Conservation (phyloP, 2,113 vertebrate genomes). For the Orientallactaga bullata region DNA sequence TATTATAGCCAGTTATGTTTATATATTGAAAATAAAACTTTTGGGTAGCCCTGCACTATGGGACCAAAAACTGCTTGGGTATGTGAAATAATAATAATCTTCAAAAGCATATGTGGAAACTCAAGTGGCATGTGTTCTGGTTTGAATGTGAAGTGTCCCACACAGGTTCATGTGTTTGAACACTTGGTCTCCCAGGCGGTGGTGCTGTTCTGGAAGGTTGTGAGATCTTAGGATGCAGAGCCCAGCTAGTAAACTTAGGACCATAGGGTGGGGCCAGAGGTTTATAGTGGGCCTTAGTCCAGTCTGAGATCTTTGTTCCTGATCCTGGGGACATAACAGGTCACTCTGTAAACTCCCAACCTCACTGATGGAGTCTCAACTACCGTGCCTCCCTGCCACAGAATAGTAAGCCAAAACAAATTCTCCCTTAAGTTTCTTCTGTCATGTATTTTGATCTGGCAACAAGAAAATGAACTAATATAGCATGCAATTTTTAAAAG, state of each 20-base stretch:
- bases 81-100: not conserved
- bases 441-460: not conserved
- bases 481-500: not conserved
- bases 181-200: not conserved
- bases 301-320: not conserved
- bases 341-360: not conserved
- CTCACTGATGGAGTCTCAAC: not conserved
- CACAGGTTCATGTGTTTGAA: not conserved
- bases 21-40: slow-evolving; percentile 37
- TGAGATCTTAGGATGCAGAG: not conserved
- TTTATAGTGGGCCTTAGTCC: not conserved
- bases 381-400: no score
- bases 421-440: not conserved
- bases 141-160: not conserved
- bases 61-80: not conserved
- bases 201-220: not conserved
- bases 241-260: not conserved
- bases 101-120: not conserved
- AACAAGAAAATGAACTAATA: not conserved
- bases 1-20: not conserved
- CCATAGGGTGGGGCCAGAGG: not conserved
- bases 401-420: not conserved
- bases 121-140: not conserved
- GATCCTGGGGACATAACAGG: not conserved
- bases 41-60: not conserved